Percentiles rank a stretch among this genome's conserved stretches.
Evolutionary conservation across 2,797 vertebrate species (phyloP).

Genomic region (Salmo trutta): DNA sequence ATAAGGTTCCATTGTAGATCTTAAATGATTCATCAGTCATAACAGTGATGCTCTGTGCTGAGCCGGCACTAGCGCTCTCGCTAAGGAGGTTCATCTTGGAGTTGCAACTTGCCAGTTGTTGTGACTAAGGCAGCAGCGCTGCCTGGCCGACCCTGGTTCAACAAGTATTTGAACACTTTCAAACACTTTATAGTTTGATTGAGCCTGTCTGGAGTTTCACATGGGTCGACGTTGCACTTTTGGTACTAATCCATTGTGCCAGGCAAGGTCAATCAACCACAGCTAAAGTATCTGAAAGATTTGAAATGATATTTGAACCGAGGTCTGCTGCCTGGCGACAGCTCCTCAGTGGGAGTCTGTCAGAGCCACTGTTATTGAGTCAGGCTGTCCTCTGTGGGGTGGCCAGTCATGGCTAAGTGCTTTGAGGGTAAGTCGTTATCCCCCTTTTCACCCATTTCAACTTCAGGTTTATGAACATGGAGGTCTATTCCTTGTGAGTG

Average conservation of each 20-base stretch:
- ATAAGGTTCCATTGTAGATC: background rate
- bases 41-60: background rate
- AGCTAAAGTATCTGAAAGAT: background rate
- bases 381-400: background rate
- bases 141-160: background rate
- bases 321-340: background rate
- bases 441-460: background rate
- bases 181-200: background rate
- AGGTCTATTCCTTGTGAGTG: background rate
- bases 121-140: background rate
- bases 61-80: background rate
- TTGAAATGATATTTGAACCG: no score
- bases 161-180: background rate
- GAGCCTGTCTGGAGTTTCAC: background rate
- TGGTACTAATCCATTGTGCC: background rate
- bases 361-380: background rate
- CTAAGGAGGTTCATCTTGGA: background rate
- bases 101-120: background rate
- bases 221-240: background rate
- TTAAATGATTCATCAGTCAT: background rate
- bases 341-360: conserved; percentile 1
- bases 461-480: background rate
- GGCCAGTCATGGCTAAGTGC: background rate
- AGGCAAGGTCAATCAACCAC: background rate
- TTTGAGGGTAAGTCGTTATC: background rate